Conservation (phyloP, 2,797 vertebrate species). For the Echiichthys vipera region DNA sequence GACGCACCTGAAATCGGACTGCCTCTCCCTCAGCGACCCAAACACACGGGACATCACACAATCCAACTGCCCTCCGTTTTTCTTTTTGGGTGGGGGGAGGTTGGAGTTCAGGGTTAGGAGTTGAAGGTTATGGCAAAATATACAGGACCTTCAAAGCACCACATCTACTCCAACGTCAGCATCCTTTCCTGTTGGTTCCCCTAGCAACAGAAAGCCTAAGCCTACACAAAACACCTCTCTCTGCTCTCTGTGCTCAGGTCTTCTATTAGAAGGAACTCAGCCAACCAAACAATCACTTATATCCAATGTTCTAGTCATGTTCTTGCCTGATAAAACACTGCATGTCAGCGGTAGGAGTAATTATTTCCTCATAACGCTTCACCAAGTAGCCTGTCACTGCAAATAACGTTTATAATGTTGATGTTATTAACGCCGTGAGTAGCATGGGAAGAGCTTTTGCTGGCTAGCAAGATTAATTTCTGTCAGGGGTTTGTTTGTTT, state of each 20-base stretch:
- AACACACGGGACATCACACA: slow-evolving; percentile 6
- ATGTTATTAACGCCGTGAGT: background rate
- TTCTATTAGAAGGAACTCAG: slow-evolving; percentile 25
- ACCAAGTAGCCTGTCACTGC: background rate
- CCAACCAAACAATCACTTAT: slow-evolving; percentile 40
- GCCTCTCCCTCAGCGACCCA: slow-evolving; percentile 48
- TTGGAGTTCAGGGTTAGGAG: slow-evolving; percentile 18
- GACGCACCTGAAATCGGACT: slow-evolving; percentile 69
- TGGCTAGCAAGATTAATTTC: background rate
- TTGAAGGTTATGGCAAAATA: slow-evolving; percentile 27
- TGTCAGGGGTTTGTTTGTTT: slow-evolving; percentile 2
- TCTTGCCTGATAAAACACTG: slow-evolving; percentile 6
- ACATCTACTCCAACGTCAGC: slow-evolving; percentile 37
- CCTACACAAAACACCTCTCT: slow-evolving; percentile 39
- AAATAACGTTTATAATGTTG: background rate
- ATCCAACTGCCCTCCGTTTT: background rate
- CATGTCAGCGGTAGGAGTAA: background rate
- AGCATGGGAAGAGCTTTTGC: background rate
- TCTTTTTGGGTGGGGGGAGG: background rate
- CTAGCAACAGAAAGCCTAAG: slow-evolving; percentile 66
- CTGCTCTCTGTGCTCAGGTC: slow-evolving; percentile 33
- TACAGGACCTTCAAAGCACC: slow-evolving; percentile 23
- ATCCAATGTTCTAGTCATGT: slow-evolving; percentile 12
- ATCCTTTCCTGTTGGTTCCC: slow-evolving; percentile 55
- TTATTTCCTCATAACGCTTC: background rate